Conservation (phyloP, 1,140 invertebrate genomes). For the Sipha flava region DNA sequence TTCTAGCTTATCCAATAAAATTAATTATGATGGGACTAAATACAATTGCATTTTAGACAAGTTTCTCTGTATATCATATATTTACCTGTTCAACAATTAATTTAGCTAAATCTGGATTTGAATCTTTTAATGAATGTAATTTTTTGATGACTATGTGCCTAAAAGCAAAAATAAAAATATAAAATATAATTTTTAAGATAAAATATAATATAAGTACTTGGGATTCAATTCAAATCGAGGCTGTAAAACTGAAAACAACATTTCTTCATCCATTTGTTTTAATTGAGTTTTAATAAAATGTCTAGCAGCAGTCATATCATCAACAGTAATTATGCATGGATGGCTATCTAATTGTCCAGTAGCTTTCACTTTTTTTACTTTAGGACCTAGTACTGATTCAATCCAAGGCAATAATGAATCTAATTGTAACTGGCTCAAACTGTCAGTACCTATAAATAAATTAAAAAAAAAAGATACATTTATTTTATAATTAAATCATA, state of each 20-base stretch:
- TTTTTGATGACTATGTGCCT: conserved; percentile 84
- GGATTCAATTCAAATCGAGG: conserved; percentile 90
- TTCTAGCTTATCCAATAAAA: no score
- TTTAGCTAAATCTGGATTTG: conserved; percentile 70
- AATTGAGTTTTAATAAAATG: conserved; percentile 88
- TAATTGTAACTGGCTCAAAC: conserved; percentile 61
- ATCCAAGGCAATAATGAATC: conserved; percentile 71
- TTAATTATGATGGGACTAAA: no score
- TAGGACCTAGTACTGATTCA: conserved; percentile 62
- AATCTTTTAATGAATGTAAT: conserved; percentile 61
- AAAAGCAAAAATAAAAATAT: conserved; percentile 48
- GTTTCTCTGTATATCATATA: neutral
- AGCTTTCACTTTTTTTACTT: conserved; percentile 63
- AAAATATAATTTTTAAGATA: neutral
- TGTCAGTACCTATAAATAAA: conserved; percentile 51
- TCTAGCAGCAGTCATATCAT: conserved; percentile 90
- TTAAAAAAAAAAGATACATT: conserved; percentile 18
- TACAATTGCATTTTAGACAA: no score
- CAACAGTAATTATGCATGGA: conserved; percentile 87
- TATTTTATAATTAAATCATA: conserved; percentile 34
- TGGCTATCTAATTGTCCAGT: conserved; percentile 77
- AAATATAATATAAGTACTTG: conserved; percentile 52
- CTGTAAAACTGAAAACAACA: conserved; percentile 75
- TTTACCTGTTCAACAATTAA: conserved; percentile 75
- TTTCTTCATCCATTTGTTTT: conserved; percentile 73